A percentile compares a stretch with the other conserved stretches of the same genome.
These are phyloP conservation scores for Diphyllodes magnificus DNA, from an alignment of 2,113 vertebrate species.

Conservation along the genomic window DNA sequence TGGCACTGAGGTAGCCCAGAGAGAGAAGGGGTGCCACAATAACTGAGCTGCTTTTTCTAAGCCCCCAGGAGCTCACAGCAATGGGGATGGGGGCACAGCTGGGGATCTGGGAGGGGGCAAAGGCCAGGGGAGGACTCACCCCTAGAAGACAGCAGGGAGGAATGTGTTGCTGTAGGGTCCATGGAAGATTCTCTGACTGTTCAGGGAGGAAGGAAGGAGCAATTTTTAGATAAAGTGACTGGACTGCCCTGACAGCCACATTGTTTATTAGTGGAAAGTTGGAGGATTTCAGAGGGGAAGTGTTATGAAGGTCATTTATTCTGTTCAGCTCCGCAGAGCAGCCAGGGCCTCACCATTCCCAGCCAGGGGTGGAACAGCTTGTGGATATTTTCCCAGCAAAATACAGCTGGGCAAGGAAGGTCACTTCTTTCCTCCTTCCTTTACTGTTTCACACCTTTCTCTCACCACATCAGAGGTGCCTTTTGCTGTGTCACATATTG, in stretches of 20 bases:
- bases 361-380: rapidly evolving
- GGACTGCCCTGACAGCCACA: neutral
- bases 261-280: neutral
- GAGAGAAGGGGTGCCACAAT: neutral
- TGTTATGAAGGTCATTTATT: neutral
- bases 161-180: neutral
- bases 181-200: neutral
- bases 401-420: neutral
- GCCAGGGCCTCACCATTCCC: neutral
- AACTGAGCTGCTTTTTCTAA: neutral
- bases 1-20: neutral
- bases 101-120: neutral
- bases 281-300: neutral
- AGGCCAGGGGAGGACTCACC: neutral
- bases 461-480: neutral
- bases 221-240: neutral
- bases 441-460: neutral
- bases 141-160: neutral
- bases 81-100: neutral
- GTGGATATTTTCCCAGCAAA: neutral
- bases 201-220: neutral
- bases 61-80: neutral
- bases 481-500: neutral
- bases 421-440: neutral
- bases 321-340: neutral